Conservation (phyloP, 1,140 invertebrate genomes). For the Zaprionus nigranus region DNA sequence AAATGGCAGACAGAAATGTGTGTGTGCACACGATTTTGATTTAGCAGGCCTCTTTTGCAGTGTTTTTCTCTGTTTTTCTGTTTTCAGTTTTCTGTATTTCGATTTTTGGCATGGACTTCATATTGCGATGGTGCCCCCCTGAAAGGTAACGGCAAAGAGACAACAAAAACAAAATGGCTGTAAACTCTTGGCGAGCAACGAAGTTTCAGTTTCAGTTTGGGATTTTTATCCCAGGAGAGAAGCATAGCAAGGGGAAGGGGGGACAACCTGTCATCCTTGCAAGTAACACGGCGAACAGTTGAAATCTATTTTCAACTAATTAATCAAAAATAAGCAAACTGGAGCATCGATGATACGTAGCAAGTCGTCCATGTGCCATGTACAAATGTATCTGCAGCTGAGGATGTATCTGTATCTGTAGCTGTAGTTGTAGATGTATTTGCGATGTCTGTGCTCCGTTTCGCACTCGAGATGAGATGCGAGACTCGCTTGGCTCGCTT, state of each 20-base stretch:
- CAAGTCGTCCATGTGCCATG: slow-evolving; percentile 24
- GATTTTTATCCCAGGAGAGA: background rate
- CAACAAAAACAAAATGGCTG: slow-evolving; percentile 49
- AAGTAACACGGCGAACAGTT: slow-evolving; percentile 40
- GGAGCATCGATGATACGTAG: slow-evolving; percentile 65
- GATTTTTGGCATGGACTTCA: slow-evolving; percentile 28
- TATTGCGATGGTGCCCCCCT: slow-evolving; percentile 1
- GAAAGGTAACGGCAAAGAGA: slow-evolving; percentile 52
- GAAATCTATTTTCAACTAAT: slow-evolving; percentile 78
- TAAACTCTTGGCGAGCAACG: slow-evolving; percentile 23
- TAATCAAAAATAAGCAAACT: slow-evolving; percentile 83
- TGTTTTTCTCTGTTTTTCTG: background rate
- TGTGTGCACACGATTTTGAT: slow-evolving; percentile 36
- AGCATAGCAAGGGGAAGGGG: background rate
- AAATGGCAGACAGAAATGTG: slow-evolving; percentile 53
- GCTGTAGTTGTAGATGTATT: background rate
- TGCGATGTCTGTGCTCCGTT: slow-evolving; percentile 43
- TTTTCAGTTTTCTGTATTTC: background rate
- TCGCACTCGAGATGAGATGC: slow-evolving; percentile 38
- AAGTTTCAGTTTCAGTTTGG: slow-evolving; percentile 38
- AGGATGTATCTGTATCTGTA: slow-evolving; percentile 8
- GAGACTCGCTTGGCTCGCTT: slow-evolving; percentile 15
- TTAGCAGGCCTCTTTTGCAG: slow-evolving; percentile 7
- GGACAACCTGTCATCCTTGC: slow-evolving; percentile 65
- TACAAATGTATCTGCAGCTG: slow-evolving; percentile 12